Base-by-base conservation (phyloP, 1,140 invertebrate species). In the Carcinoscorpius rotundicauda region DNA sequence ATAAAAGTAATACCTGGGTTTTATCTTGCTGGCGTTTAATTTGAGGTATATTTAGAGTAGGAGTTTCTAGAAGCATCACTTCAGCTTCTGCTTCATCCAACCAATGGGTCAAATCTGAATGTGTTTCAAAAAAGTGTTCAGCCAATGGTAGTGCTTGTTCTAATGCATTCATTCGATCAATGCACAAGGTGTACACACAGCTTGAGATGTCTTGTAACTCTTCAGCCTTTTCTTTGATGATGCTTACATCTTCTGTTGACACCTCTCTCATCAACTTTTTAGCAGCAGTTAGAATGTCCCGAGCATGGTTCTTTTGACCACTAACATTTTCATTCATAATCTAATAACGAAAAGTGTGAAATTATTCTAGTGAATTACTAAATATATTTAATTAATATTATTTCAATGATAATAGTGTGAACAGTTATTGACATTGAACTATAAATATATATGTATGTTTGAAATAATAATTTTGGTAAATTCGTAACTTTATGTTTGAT, bases 281-380 rank as follows among this genome's bases (percentile, higher is more conserved):
- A 2, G 93, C 93, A 64, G 89, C 87, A 0, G 88, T 86, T 1
- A 97, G 82, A 4, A 97, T 85, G 73, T 98, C 94, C 4, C 95
- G 81, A 0, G 94, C 90, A 4, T 93, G 82, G 57, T 86, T 86
- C 68, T 95, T 91, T 74, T 98, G 94, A 68, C 87, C 89, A 4
- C 86, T 89, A 64, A 98, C 92, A 73, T 98, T 95, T 70, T 98
- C 94, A 76, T 93, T 94, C 51, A 98, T 81, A 4, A 90, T 88
- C 66, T 68, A 62, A 5, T 29, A 68, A 68, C 5, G 11, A 51
- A 58, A 10, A 55, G 6, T 55, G n/a, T 55, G 3, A 8, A 55
- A 55, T 55, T 8, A 55, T 8, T 55, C n/a, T n/a, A 8, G 53
- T n/a, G 6, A 55, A 55, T 55, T 8, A 55, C 6, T n/a, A 55